Conservation (phyloP, 2,113 vertebrate genomes). For the Panthera leo region DNA sequence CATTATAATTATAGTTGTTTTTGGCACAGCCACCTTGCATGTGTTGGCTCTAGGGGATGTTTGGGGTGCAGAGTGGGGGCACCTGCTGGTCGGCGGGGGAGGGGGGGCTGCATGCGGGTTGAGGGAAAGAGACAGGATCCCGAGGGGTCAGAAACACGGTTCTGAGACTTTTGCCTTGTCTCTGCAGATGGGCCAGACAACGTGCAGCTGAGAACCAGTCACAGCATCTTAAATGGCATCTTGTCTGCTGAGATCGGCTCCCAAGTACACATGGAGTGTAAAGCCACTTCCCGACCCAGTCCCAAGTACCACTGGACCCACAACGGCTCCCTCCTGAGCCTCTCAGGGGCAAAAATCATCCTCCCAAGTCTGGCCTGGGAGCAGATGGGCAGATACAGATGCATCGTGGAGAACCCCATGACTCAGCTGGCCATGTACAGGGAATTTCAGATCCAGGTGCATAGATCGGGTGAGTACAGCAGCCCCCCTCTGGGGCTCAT, state of each 20-base stretch:
- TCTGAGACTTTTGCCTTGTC: neutral
- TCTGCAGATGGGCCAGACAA: neutral
- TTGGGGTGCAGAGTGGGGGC: neutral
- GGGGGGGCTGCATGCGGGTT: neutral
- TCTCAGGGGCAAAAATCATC: accelerated
- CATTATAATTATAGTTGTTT: accelerated
- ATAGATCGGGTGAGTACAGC: neutral
- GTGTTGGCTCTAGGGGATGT: neutral
- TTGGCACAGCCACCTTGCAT: neutral
- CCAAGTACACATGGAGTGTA: neutral
- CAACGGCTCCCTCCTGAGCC: neutral
- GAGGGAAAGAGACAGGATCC: neutral
- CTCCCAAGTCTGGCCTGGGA: constrained; percentile 2
- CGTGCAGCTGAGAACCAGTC: accelerated
- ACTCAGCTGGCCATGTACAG: neutral
- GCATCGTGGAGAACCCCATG: neutral
- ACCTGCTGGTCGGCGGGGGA: no score
- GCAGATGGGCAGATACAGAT: constrained; percentile 24
- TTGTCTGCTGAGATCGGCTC: neutral
- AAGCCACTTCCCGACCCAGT: accelerated
- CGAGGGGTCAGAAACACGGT: neutral
- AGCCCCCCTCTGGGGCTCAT: accelerated
- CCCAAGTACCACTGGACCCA: constrained; percentile 9
- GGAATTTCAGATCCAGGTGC: neutral
- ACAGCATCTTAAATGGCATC: accelerated